Evolutionary conservation across 2,888 invertebrate species (phyloP), one percentile per base, ranked within the genome.

Genomic region (Stenodera caucasica): DNA sequence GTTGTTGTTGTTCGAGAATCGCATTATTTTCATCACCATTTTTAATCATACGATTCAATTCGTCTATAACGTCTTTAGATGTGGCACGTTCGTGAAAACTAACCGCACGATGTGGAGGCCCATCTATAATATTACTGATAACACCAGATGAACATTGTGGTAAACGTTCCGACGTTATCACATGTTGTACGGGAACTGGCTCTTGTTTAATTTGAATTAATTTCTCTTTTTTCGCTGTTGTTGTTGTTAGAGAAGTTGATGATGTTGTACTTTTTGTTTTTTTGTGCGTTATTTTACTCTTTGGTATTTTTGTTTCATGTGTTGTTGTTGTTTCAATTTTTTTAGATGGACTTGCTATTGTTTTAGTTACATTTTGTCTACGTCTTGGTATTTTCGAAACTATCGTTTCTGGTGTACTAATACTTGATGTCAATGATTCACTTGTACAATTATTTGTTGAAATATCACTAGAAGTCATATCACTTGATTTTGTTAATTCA

Each of bases 11-110:
- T 26, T 26, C 26, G 26, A 26, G 2, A 40, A 21, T 11, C 3
- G 61, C 50, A 3, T 63, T 72, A 49, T 63, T 68, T 26, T 84
- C 85, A 57, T 84, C 84, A 2, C 84, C 85, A 69, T 84, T 85
- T 52, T 83, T 81, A 58, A 85, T 85, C 84, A 86, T 85, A 54
- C 85, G 84, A 76, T 90, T 90, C 15, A 90, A 81, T 74, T 90
- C 90, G 71, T 90, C 90, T 69, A 90, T 90, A 56, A 90, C 89
- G 75, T 90, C 90, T 75, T 90, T 90, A 49, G 89, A 89, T 35
- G 90, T 89, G 12, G 90, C 89, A 63, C 88, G 84, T 74, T 90
- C 89, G 71, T 89, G 89, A 74, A 90, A 90, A 79, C 89, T 88
- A 60, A 89, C 78, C 8, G 85, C 86, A 70, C 88, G 82, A 69